phyloP scores from a whole-genome alignment of 92 coral and sea anemone genomes.

The Zoanthus sociatus region DNA sequence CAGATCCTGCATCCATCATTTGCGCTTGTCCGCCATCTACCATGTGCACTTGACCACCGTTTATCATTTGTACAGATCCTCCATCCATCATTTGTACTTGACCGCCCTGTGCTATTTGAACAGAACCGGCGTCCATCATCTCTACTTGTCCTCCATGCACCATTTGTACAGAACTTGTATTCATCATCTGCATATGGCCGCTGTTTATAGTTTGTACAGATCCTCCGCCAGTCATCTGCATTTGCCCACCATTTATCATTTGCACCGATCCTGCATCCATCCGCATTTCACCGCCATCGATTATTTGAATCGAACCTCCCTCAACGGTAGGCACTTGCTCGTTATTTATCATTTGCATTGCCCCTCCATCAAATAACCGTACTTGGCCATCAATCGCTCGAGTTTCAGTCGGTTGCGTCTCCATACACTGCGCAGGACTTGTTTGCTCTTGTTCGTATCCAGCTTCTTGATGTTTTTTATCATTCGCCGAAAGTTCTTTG shows the following conservation, averaged over 20 bases:
- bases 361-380: not conserved
- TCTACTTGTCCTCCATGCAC: slow-evolving; percentile 8
- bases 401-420: not conserved
- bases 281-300: not conserved
- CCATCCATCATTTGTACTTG: slow-evolving; percentile 17
- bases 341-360: not conserved
- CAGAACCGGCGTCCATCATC: not conserved
- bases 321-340: not conserved
- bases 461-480: not conserved
- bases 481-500: not conserved
- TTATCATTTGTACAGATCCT: slow-evolving; percentile 8
- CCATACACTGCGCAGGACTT: not conserved
- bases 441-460: not conserved
- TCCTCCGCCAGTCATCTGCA: not conserved
- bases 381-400: not conserved
- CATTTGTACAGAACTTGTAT: not conserved
- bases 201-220: not conserved
- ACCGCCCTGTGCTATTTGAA: not conserved
- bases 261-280: not conserved
- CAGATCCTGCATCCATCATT: not conserved
- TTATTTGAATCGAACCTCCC: not conserved
- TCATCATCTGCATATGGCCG: not conserved
- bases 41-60: not conserved
- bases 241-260: not conserved
- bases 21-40: not conserved